phyloP scores from a whole-genome alignment of 2,113 vertebrate species.

The Macaca fascicularis region T2T-MFA8v1.1 NC_088376.1:93789001-93789500 shows the following conservation, averaged over 20 bases:
- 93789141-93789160: not conserved
- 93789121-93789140: not conserved
- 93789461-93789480: not conserved
- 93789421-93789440: constrained; percentile 33
- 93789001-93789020: constrained; percentile 15
- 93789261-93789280: not conserved
- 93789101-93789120: no score
- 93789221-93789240: not conserved
- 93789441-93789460: constrained; percentile 21
- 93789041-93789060: not conserved
- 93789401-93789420: not conserved
- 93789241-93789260: not conserved
- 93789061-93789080: not conserved
- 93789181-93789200: not conserved
- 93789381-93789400: constrained; percentile 34
- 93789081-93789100: not conserved
- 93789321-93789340: not conserved
- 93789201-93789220: not conserved
- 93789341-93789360: not conserved
- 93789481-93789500: constrained; percentile 8
- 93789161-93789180: not conserved
- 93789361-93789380: constrained; percentile 34
- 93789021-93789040: constrained; percentile 5
- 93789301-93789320: not conserved
- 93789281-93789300: not conserved